phyloP scores from a whole-genome alignment of 2,113 vertebrate species.

The Fregetta grallaria region DNA sequence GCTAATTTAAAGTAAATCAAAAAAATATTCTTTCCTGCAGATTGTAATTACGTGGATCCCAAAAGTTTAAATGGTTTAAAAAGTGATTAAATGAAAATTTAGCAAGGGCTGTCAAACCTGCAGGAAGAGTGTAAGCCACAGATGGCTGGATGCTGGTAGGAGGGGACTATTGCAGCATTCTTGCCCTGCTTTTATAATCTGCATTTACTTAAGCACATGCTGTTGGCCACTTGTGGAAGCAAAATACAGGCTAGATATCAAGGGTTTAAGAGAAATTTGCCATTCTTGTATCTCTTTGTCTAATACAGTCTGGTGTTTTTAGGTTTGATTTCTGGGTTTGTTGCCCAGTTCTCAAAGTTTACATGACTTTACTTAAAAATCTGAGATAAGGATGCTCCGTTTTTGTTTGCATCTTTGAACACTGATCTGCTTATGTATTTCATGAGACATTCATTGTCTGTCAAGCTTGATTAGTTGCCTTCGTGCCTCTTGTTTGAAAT shows the following conservation, averaged over 20 bases:
- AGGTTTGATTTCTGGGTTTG: not conserved
- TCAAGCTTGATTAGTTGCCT: not conserved
- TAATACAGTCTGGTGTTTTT: not conserved
- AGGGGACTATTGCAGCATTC: not conserved
- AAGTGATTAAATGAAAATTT: not conserved
- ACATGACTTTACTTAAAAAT: not conserved
- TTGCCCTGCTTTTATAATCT: not conserved
- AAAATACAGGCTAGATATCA: not conserved
- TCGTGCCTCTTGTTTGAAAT: not conserved
- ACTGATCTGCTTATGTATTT: not conserved
- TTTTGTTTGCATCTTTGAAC: not conserved
- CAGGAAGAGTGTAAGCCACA: not conserved
- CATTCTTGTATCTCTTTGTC: not conserved
- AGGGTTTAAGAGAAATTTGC: not conserved
- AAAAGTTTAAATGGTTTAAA: not conserved
- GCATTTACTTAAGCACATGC: not conserved
- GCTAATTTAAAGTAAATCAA: not conserved
- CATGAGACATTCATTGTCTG: not conserved
- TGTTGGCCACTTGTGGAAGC: not conserved
- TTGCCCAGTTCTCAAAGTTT: not conserved
- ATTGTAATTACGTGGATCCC: not conserved
- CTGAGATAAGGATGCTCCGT: rapidly evolving
- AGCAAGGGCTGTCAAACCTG: not conserved
- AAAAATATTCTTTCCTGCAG: not conserved
- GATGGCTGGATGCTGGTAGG: not conserved